Evolutionary conservation across 2,797 vertebrate genomes (phyloP).

Genomic region (Cuculus canorus): DNA sequence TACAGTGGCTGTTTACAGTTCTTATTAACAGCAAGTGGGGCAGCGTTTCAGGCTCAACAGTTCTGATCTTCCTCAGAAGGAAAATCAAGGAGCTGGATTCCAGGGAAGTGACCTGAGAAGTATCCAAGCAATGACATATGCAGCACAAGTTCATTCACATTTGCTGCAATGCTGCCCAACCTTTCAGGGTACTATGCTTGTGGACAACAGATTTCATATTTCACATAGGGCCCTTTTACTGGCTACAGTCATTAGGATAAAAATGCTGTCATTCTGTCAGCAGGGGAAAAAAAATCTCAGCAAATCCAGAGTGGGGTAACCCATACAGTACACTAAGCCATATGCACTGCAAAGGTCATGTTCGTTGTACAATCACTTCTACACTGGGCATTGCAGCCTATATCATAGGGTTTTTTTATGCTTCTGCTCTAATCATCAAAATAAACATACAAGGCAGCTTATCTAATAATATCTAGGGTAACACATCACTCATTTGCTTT

Average conservation of each 20-base stretch:
- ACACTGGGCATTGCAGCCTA: background rate
- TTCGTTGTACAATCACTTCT: background rate
- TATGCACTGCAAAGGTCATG: background rate
- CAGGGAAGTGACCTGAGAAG: background rate
- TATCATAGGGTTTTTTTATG: background rate
- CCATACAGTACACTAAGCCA: background rate
- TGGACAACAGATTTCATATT: background rate
- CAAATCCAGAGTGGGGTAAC: background rate
- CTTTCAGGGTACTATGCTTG: background rate
- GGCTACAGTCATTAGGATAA: background rate
- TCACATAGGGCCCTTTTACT: background rate
- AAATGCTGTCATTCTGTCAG: background rate
- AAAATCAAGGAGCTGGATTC: background rate
- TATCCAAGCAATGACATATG: background rate
- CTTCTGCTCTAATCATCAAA: background rate
- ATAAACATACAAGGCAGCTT: background rate
- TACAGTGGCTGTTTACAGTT: background rate
- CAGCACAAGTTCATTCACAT: background rate
- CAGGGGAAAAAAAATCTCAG: background rate
- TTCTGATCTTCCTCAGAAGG: background rate
- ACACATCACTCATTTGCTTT: background rate
- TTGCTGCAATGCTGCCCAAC: background rate
- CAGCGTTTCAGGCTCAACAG: background rate
- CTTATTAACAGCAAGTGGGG: background rate
- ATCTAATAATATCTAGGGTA: slow-evolving; percentile 41